Evolutionary conservation across 2,888 invertebrate species (phyloP).

Genomic region (Dolichopus griseipennis): DNA sequence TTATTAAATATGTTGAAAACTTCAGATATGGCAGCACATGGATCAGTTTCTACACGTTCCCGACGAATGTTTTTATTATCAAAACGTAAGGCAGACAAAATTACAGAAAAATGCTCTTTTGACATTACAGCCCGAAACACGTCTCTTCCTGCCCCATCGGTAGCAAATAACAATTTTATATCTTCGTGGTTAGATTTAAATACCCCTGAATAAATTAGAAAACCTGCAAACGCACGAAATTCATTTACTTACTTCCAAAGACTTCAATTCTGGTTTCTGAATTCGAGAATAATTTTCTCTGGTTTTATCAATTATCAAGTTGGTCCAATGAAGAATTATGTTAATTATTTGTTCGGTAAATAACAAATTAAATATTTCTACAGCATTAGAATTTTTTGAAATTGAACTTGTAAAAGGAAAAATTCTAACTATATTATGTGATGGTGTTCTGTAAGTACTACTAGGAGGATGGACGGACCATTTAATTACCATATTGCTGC

Average conservation of each 20-base stretch:
- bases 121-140: conserved; percentile 20
- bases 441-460: too few relatives aligned
- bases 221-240: conserved; percentile 20
- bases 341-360: too few relatives aligned
- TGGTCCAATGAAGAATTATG: too few relatives aligned
- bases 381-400: too few relatives aligned
- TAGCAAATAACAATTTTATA: conserved; percentile 18
- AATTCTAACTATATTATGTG: too few relatives aligned
- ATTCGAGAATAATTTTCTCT: conserved; percentile 9
- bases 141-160: conserved; percentile 23
- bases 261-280: conserved; percentile 4
- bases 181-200: conserved; percentile 22
- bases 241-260: conserved; percentile 16
- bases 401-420: too few relatives aligned
- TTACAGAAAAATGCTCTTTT: conserved; percentile 15
- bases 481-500: too few relatives aligned
- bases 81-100: conserved; percentile 18
- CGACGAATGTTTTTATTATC: conserved; percentile 16
- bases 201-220: conserved; percentile 21
- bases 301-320: too few relatives aligned
- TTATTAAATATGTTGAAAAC: conserved; percentile 17
- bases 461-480: too few relatives aligned
- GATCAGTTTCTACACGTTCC: conserved; percentile 16
- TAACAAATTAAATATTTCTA: too few relatives aligned
- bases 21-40: conserved; percentile 17